These are phyloP conservation scores for Lamellibrachia columna DNA, from an alignment of 2,888 invertebrate species.

Conservation along the genomic window DNA sequence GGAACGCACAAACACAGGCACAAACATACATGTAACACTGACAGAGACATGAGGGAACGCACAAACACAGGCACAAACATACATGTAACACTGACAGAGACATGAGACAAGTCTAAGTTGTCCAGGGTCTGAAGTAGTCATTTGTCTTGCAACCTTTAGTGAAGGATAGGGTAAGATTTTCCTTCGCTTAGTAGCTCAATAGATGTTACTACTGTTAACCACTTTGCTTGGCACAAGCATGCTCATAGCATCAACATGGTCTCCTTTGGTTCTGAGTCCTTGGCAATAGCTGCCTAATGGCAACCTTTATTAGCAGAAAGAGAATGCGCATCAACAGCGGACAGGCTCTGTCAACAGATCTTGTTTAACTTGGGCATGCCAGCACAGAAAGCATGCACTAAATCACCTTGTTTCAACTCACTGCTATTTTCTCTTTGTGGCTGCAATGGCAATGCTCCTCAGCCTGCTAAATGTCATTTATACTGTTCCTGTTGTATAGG, in stretches of 20 bases:
- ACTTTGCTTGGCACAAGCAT: no score
- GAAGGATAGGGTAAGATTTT: no score
- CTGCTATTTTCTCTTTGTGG: not conserved
- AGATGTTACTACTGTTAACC: no score
- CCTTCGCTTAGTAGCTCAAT: no score
- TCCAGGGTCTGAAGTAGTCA: no score
- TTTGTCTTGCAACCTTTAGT: no score
- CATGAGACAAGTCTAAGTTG: no score
- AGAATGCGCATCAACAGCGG: not conserved
- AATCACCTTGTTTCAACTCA: not conserved
- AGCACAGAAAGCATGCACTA: not conserved
- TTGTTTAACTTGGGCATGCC: not conserved
- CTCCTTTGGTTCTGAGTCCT: not conserved
- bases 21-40: no score
- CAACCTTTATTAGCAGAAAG: not conserved
- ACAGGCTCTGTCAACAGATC: not conserved
- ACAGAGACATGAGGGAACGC: no score
- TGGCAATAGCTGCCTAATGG: not conserved
- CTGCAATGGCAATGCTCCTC: not conserved
- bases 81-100: no score
- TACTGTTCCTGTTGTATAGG: not conserved
- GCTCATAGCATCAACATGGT: not conserved
- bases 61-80: no score
- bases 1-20: no score
- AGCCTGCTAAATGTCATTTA: not conserved